Base-by-base conservation (phyloP, 1,140 invertebrate species). In the Galendromus occidentalis region DNA sequence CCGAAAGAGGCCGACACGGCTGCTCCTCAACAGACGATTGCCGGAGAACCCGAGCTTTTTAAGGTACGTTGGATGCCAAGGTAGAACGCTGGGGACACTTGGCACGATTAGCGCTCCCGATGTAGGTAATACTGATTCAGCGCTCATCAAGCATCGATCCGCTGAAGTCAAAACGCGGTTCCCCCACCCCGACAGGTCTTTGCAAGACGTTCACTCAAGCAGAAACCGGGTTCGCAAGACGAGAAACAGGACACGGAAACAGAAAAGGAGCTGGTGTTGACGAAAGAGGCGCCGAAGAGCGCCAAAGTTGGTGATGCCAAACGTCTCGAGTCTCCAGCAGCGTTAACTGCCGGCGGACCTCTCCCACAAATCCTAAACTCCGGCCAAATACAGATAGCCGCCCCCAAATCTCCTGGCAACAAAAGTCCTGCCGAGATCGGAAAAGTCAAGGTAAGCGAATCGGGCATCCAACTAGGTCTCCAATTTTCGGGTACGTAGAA, bases 201-300 rank as follows among this genome's bases (percentile, higher is more conserved):
- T 59, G 51, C 51, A 59, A 59, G 51, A 59, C 51, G 51, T 59
- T 59, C 51, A 59, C 51, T 59, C 14, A 59, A 59, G 51, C 51
- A 59, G 22, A 59, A 59, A 59, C 51, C 51, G 51, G 51, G 51
- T 59, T 33, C 51, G 25, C 51, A 59, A 14, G 51, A 20, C 12
- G 51, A 59, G 51, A 59, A 59, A 33, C 51, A 59, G 22, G 51
- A 59, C 22, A 59, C 51, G 25, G 51, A 59, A 25, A 59, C 22
- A 2, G 51, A 59, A 59, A 59, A 17, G 51, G 22, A 17, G 17
- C 25, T 29, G 51, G 14, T 59, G 25, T 25, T 25, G 14, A 33
- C 51, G 25, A 59, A 33, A 22, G 25, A 59, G 22, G 25, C 17
- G 51, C 25, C 25, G 22, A 59, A 59, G 25, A 59, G 33, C 14